phyloP scores from a whole-genome alignment of 1,140 invertebrate genomes.

The Caenorhabditis briggsae region DNA sequence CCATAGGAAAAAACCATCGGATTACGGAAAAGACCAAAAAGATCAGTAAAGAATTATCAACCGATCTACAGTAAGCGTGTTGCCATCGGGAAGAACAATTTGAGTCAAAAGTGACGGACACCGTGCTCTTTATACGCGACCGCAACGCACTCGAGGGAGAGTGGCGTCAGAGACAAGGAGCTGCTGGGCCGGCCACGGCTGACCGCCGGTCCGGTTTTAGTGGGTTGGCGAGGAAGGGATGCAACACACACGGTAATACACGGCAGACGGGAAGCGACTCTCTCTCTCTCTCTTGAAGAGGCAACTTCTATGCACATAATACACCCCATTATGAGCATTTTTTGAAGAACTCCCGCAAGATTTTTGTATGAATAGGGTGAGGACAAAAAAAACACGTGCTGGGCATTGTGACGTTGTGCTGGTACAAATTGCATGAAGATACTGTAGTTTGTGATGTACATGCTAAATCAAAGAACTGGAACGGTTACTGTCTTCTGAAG shows the following conservation, averaged over 20 bases:
- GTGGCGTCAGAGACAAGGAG: conserved; percentile 40
- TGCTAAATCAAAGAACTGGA: too few relatives aligned
- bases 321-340: conserved; percentile 42
- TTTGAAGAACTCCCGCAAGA: background rate
- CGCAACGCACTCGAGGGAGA: conserved; percentile 12
- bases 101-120: conserved; percentile 29
- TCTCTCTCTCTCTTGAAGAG: conserved; percentile 23
- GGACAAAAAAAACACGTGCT: conserved; percentile 4
- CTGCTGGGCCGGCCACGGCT: background rate
- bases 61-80: conserved; percentile 15
- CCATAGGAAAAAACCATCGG: too few relatives aligned
- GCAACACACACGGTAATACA: conserved; percentile 7
- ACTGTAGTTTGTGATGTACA: background rate
- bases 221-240: conserved; percentile 29
- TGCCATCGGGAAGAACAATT: conserved; percentile 35
- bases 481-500: too few relatives aligned
- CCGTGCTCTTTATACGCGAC: conserved; percentile 37
- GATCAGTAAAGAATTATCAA: background rate
- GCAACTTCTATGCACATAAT: conserved; percentile 53
- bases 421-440: background rate
- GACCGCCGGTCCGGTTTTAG: conserved; percentile 43
- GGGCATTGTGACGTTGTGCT: conserved; percentile 29
- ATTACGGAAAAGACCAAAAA: background rate
- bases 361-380: too few relatives aligned
- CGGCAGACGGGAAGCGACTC: conserved; percentile 40